Conservation (phyloP, 2,888 invertebrate species). For the Myopa testacea region DNA sequence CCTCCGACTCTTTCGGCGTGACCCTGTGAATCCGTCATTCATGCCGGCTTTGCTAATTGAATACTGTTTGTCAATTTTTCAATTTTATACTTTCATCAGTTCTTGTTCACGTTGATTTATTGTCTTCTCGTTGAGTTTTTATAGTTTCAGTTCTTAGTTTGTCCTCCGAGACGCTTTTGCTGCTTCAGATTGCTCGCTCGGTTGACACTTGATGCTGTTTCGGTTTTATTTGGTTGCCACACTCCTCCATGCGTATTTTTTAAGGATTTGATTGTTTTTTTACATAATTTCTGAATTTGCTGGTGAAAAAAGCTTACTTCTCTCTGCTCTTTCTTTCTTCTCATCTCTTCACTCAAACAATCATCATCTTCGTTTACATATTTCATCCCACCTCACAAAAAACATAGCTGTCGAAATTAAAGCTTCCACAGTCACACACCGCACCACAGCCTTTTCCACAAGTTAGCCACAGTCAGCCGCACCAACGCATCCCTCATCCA, state of each 20-base stretch:
- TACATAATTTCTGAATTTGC: not conserved
- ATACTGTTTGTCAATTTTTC: slow-evolving; percentile 25
- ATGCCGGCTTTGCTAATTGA: not conserved
- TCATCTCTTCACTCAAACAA: slow-evolving; percentile 4
- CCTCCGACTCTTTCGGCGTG: no score
- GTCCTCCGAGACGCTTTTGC: not conserved
- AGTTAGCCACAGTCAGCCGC: not conserved
- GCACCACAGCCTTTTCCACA: slow-evolving; percentile 23
- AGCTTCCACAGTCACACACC: slow-evolving; percentile 15
- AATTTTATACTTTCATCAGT: slow-evolving; percentile 36
- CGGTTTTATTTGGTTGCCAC: not conserved
- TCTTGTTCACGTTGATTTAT: slow-evolving; percentile 42
- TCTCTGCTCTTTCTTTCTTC: slow-evolving; percentile 4
- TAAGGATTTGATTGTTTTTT: not conserved
- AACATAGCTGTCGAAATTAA: not conserved
- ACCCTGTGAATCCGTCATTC: no score
- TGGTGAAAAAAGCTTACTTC: not conserved
- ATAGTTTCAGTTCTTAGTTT: not conserved
- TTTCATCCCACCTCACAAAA: not conserved
- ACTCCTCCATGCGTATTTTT: not conserved
- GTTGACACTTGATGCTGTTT: slow-evolving; percentile 2
- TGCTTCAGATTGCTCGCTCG: not conserved
- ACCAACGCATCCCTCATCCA: not conserved
- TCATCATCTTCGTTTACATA: not conserved
- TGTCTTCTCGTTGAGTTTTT: slow-evolving; percentile 17